Evolutionary conservation across 2,113 vertebrate species (phyloP).

Genomic region (Candoia aspera): DNA sequence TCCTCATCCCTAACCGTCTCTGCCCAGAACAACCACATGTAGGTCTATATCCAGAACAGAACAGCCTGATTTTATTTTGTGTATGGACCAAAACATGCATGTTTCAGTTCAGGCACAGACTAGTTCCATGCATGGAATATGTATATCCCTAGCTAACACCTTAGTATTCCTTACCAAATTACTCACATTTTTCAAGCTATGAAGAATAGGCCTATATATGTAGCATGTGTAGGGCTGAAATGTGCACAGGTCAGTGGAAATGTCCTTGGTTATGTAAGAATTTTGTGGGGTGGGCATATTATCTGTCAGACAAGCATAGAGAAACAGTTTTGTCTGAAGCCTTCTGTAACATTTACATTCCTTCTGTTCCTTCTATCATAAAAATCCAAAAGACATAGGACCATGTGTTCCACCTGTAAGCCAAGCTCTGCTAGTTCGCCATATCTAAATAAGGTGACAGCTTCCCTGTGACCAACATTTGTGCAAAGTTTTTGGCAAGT

Average conservation of each 20-base stretch:
- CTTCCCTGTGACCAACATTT: conserved; percentile 28
- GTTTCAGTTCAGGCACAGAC: too few relatives aligned
- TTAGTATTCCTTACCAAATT: background rate
- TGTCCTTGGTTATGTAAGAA: background rate
- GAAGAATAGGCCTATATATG: background rate
- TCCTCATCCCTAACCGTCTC: too few relatives aligned
- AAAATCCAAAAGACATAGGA: background rate
- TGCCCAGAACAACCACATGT: too few relatives aligned
- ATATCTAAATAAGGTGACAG: conserved; percentile 4
- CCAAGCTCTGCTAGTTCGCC: background rate
- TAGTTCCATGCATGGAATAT: too few relatives aligned
- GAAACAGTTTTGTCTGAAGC: background rate
- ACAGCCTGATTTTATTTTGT: too few relatives aligned
- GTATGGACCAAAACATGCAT: too few relatives aligned
- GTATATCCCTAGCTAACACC: too few relatives aligned
- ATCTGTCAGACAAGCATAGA: conserved; percentile 7
- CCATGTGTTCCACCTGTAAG: fast-evolving
- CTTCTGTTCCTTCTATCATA: background rate
- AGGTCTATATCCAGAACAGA: too few relatives aligned
- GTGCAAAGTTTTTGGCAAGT: conserved; percentile 19
- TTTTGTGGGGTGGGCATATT: fast-evolving
- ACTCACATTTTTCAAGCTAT: background rate
- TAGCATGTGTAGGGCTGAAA: background rate
- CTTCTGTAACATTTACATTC: background rate
- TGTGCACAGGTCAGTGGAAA: background rate